Conservation (phyloP, 1,140 invertebrate genomes). For the Drosophila kepulauana region DNA sequence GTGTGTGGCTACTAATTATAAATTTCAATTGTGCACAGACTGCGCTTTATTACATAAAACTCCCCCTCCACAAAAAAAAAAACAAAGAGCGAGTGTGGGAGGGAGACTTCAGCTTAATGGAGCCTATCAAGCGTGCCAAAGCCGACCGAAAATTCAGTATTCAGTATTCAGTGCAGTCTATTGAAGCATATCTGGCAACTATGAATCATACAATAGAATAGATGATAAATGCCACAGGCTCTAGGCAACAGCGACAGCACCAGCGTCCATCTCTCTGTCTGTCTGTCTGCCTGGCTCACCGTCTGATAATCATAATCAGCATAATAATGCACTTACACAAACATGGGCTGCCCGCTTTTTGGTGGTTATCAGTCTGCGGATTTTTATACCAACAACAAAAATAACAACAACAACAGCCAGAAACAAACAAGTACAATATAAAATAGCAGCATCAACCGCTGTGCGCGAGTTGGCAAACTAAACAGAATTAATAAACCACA, state of each 20-base stretch:
- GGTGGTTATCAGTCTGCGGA: conserved; percentile 53
- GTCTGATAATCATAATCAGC: conserved; percentile 73
- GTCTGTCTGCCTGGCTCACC: conserved; percentile 21
- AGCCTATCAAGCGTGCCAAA: conserved; percentile 69
- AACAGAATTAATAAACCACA: conserved; percentile 67
- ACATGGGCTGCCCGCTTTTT: conserved; percentile 10
- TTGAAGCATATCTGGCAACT: conserved; percentile 65
- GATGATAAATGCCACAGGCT: conserved; percentile 20
- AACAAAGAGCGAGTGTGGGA: not conserved
- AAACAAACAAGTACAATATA: too few species aligned
- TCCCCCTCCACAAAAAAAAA: conserved; percentile 6
- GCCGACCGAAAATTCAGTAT: conserved; percentile 28
- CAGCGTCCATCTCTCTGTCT: too few species aligned
- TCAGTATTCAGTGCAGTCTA: conserved; percentile 43
- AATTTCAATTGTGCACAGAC: conserved; percentile 79
- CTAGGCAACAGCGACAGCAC: too few species aligned
- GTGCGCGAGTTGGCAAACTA: conserved; percentile 50
- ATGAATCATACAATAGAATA: conserved; percentile 67
- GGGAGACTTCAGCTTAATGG: conserved; percentile 31
- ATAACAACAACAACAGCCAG: conserved; percentile 25
- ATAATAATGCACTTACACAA: conserved; percentile 71
- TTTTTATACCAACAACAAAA: conserved; percentile 50
- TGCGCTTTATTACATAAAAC: conserved; percentile 62
- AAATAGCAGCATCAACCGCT: not conserved
- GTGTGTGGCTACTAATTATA: conserved; percentile 75